Evolutionary conservation across 2,113 vertebrate genomes (phyloP), one percentile per base, ranked within the genome.

Genomic region (Chlamydotis undulata): DNA sequence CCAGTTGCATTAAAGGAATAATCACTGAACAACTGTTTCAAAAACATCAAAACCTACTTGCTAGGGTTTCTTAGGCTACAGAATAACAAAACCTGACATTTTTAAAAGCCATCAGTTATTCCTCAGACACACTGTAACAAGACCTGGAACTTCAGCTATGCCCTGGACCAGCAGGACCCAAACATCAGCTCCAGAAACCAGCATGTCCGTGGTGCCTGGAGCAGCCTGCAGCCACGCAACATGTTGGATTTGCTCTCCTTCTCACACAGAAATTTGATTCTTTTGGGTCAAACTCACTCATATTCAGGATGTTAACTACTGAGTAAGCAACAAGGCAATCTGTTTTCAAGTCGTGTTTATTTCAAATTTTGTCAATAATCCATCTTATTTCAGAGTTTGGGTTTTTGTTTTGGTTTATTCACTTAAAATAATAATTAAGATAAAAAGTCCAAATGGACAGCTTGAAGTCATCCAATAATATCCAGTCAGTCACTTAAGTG

Each of bases 121-220:
- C 60, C 53, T 78, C 49, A 78, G 35, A n/a, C 23, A 50, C 0
- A 17, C 26, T 59, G 23, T 13, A 63, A 63, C 14, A 59, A 41
- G 39, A 76, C 6, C 23, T 63, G 31, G 39, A 64, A 43, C 21
- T 64, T 64, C 14, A 25, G 24, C 2, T 6, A 15, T 37, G 60
- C 0, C 0, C n/a, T 79, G 61, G 29, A 59, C 9, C 50, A 64
- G 10, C 41, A 68, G 24, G 41, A 41, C 18, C 26, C 7, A 31
- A 59, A 7, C 22, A 41, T 1, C 19, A 50, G 47, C 61, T 49
- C 37, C 60, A 86, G 56, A 33, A 63, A 52, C 28, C 37, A 18
- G 8, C 18, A 19, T 1, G 18, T 25, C 52, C 50, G 11, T 12
- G 49, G 50, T 3, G 1, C 25, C 33, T 3, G 3, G 16, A 65